phyloP scores from a whole-genome alignment of 2,797 vertebrate genomes.

The Novumbra hubbsi region DNA sequence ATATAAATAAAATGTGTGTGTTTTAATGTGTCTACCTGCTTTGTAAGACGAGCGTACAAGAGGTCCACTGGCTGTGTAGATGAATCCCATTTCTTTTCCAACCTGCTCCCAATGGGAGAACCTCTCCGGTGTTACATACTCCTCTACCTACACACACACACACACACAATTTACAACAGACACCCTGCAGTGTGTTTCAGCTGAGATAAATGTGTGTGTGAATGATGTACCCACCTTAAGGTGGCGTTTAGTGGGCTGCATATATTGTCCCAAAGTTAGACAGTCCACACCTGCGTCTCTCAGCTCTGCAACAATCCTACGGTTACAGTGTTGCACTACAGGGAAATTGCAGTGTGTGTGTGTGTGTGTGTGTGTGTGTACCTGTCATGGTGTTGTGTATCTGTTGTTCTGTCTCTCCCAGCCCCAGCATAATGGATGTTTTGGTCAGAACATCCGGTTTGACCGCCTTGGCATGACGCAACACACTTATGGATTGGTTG shows the following conservation, averaged over 20 bases:
- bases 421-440: slow-evolving; percentile 94
- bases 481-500: slow-evolving; percentile 85
- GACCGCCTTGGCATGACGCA: slow-evolving; percentile 84
- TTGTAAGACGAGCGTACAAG: slow-evolving; percentile 98
- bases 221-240: slow-evolving; percentile 80
- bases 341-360: slow-evolving; percentile 41
- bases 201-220: not conserved
- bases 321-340: not conserved
- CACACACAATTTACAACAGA: slow-evolving; percentile 3
- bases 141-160: slow-evolving; percentile 81
- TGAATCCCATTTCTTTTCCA: slow-evolving; percentile 90
- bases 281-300: slow-evolving; percentile 89
- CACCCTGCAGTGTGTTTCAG: not conserved
- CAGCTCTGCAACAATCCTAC: slow-evolving; percentile 74
- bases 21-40: slow-evolving; percentile 80
- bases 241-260: slow-evolving; percentile 97
- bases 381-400: slow-evolving; percentile 80
- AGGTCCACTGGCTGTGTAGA: slow-evolving; percentile 94
- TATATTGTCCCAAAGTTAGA: slow-evolving; percentile 95
- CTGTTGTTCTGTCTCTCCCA: slow-evolving; percentile 89
- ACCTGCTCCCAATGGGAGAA: slow-evolving; percentile 95
- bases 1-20: not conserved
- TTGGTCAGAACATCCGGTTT: slow-evolving; percentile 85
- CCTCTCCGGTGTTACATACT: slow-evolving; percentile 91
- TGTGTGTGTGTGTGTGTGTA: slow-evolving; percentile 49